Evolutionary conservation across 2,113 vertebrate species (phyloP).

Genomic region (Leucosticte australis): DNA sequence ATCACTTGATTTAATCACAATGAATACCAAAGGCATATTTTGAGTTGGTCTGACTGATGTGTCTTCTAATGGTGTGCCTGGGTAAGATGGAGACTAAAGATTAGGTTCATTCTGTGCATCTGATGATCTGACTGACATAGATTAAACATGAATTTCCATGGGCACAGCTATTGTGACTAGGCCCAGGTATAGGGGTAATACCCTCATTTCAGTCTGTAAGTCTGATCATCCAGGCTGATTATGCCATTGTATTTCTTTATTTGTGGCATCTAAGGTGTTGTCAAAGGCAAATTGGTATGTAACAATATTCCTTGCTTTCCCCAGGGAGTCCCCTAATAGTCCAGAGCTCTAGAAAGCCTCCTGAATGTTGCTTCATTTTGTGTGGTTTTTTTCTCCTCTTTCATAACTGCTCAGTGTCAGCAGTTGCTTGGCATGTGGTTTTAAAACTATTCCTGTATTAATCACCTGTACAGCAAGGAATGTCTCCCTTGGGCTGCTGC

Average conservation of each 20-base stretch:
- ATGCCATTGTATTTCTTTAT: neutral
- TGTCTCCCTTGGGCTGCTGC: neutral
- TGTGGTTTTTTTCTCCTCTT: neutral
- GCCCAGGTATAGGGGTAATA: no score
- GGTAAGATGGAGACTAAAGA: neutral
- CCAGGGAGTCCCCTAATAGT: neutral
- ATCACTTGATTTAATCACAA: neutral
- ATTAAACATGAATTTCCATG: neutral
- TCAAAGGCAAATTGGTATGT: neutral
- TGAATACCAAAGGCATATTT: neutral
- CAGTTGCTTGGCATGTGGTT: neutral
- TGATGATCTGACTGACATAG: neutral
- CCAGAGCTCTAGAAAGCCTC: neutral
- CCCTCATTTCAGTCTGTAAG: neutral
- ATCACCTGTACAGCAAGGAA: neutral
- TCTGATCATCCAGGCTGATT: neutral
- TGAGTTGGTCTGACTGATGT: neutral
- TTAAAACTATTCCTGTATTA: neutral
- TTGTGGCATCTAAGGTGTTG: neutral
- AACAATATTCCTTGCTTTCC: neutral
- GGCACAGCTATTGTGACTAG: neutral
- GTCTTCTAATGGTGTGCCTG: neutral
- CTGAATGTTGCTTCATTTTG: neutral
- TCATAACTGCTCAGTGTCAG: neutral
- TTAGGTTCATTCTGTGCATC: neutral